Conservation (phyloP, 2,797 vertebrate species). For the Aratinga solstitialis region DNA sequence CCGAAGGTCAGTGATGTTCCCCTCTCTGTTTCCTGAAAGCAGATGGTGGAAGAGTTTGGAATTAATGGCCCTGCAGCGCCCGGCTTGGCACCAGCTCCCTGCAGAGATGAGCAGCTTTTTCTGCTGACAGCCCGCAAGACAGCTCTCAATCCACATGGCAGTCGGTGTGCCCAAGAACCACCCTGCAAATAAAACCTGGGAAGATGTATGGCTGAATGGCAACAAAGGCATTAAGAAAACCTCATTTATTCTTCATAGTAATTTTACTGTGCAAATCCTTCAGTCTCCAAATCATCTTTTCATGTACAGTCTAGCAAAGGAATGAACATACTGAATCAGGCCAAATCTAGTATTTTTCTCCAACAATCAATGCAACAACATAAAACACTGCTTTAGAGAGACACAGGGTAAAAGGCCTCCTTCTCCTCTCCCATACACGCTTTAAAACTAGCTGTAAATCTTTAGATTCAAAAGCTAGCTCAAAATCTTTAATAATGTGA, state of each 20-base stretch:
- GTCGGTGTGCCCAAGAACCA: not conserved
- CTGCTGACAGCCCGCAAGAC: conserved; percentile 5
- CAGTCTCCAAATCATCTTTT: not conserved
- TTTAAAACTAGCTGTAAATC: not conserved
- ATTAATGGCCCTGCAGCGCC: not conserved
- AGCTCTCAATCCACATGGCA: not conserved
- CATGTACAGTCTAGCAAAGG: not conserved
- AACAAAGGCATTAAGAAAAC: not conserved
- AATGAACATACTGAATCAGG: not conserved
- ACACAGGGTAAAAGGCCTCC: not conserved
- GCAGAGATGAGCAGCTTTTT: not conserved
- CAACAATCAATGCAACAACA: not conserved
- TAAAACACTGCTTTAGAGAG: not conserved
- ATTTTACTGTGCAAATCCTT: not conserved
- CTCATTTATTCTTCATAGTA: not conserved
- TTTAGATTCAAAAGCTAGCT: not conserved
- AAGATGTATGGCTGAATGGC: not conserved
- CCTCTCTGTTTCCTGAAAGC: conserved; percentile 45
- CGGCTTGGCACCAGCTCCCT: conserved; percentile 10
- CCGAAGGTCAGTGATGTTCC: not conserved
- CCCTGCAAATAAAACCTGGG: not conserved
- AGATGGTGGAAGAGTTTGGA: conserved; percentile 50
- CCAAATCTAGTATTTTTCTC: not conserved
- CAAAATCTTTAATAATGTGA: not conserved
- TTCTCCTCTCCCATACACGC: not conserved